These are phyloP conservation scores for Neelides folsomi DNA, from an alignment of 2,888 invertebrate species.

Conservation along the genomic window DNA sequence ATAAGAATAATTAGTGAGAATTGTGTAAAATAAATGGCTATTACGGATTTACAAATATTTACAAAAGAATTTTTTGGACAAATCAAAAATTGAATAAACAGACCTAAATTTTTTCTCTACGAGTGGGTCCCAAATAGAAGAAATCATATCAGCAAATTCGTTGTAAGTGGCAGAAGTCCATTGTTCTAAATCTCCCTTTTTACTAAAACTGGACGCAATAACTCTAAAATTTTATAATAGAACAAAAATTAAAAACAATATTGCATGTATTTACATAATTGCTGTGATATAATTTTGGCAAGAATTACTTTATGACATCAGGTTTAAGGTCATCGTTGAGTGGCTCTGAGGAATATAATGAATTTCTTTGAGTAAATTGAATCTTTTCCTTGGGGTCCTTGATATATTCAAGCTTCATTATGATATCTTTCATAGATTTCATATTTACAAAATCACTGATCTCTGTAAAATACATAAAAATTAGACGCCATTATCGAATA, in stretches of 20 bases:
- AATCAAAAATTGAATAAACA: too few species aligned
- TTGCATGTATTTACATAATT: too few species aligned
- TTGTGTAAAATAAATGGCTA: too few species aligned
- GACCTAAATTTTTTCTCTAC: constrained; percentile 48
- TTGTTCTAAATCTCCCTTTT: constrained; percentile 71
- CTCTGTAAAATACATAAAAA: constrained; percentile 13
- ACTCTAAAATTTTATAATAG: constrained; percentile 59
- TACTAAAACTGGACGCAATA: constrained; percentile 69
- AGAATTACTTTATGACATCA: constrained; percentile 58
- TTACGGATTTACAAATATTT: too few species aligned
- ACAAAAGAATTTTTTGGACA: too few species aligned
- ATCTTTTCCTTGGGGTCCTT: not conserved
- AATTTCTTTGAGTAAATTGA: not conserved
- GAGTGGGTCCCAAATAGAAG: constrained; percentile 55
- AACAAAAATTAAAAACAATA: constrained; percentile 8
- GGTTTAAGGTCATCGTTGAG: constrained; percentile 52
- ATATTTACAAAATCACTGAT: constrained; percentile 54
- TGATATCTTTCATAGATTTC: constrained; percentile 53
- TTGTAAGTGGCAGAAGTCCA: constrained; percentile 54
- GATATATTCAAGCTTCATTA: constrained; percentile 35
- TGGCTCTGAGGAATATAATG: constrained; percentile 43
- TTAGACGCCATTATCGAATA: too few species aligned
- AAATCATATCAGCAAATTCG: constrained; percentile 57
- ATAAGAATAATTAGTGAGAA: not conserved
- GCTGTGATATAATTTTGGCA: too few species aligned